phyloP scores from a whole-genome alignment of 2,888 invertebrate species.

The Harpalus rubripes region DNA sequence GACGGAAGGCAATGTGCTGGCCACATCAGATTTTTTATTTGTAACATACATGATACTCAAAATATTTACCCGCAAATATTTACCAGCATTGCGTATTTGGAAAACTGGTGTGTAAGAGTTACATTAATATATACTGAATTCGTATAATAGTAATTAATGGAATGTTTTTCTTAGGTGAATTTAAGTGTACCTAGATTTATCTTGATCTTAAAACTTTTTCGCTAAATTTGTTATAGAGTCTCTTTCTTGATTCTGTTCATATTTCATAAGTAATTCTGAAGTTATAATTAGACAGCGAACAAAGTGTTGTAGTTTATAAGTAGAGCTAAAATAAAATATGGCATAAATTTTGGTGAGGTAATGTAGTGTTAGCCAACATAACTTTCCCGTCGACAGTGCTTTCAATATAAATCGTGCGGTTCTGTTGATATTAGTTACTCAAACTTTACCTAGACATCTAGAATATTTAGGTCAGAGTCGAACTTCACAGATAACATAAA shows the following conservation, averaged over 20 bases:
- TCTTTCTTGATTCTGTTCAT: background rate
- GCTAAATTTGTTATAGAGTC: background rate
- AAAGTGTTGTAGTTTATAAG: conserved; percentile 45
- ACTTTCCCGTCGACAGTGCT: conserved; percentile 47
- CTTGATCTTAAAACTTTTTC: background rate
- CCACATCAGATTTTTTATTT: no score
- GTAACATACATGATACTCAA: no score
- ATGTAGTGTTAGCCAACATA: conserved; percentile 29
- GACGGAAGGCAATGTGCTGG: no score
- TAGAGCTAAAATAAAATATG: conserved; percentile 32
- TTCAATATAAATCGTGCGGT: conserved; percentile 54
- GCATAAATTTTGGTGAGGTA: conserved; percentile 30
- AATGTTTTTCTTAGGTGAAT: no score
- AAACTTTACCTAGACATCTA: conserved; percentile 46
- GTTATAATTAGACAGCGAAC: conserved; percentile 24
- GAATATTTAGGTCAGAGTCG: conserved; percentile 35
- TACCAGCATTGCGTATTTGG: no score
- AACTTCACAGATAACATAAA: conserved; percentile 47
- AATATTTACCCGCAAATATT: no score
- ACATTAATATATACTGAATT: no score
- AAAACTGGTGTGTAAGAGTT: no score
- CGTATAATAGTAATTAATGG: no score
- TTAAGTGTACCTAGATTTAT: background rate
- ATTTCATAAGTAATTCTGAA: conserved; percentile 12
- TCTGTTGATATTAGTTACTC: conserved; percentile 60